Evolutionary conservation across 2,888 invertebrate species (phyloP).

Genomic region (Pediacus dermestoides): DNA sequence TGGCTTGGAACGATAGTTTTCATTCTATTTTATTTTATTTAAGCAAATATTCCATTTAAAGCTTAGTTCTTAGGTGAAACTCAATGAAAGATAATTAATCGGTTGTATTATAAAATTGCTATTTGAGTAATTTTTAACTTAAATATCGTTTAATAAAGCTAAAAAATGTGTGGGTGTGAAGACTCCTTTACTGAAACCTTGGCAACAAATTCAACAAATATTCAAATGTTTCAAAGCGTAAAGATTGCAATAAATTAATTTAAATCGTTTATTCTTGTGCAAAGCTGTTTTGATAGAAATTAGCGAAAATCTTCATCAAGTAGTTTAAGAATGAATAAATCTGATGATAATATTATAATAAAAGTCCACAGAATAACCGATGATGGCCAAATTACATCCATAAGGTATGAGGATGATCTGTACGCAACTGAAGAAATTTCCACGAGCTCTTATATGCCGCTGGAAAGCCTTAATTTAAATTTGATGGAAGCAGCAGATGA

Average conservation of each 20-base stretch:
- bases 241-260: constrained; percentile 2
- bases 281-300: constrained; percentile 42
- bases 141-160: too few species aligned
- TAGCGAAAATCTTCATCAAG: constrained; percentile 33
- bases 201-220: too few species aligned
- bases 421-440: constrained; percentile 36
- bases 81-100: too few species aligned
- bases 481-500: constrained; percentile 13
- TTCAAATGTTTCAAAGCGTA: too few species aligned
- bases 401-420: constrained; percentile 36
- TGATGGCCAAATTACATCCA: neutral
- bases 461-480: constrained; percentile 26
- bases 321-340: constrained; percentile 40
- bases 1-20: too few species aligned
- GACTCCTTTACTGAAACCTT: too few species aligned
- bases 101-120: neutral
- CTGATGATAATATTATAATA: constrained; percentile 37
- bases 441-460: constrained; percentile 32
- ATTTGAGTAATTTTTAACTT: neutral
- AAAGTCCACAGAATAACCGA: constrained; percentile 32
- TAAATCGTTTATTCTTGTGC: constrained; percentile 19
- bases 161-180: too few species aligned
- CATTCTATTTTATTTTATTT: too few species aligned
- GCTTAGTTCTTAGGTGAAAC: too few species aligned
- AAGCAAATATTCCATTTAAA: too few species aligned